Percentiles rank a stretch among this genome's conserved stretches.
phyloP scores from a whole-genome alignment of 2,888 invertebrate species.

The Melanophora roralis region DNA sequence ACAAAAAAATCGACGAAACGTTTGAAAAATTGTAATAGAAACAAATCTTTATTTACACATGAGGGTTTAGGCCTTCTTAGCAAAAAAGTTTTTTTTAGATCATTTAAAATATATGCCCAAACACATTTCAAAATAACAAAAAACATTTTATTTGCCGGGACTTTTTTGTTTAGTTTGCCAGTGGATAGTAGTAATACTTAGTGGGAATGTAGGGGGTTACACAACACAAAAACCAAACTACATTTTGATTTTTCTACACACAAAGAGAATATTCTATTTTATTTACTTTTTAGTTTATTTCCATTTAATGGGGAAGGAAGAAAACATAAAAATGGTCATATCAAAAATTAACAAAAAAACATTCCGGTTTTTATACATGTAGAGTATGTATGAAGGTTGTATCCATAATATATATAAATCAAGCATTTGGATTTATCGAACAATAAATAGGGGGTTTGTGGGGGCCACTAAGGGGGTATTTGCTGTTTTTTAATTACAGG shows the following conservation, averaged over 20 bases:
- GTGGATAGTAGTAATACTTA: background rate
- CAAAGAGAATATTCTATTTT: slow-evolving; percentile 7
- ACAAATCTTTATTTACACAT: too few relatives aligned
- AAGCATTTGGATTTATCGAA: slow-evolving; percentile 47
- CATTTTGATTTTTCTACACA: slow-evolving; percentile 45
- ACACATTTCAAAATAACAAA: background rate
- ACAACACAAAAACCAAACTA: slow-evolving; percentile 61
- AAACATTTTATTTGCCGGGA: background rate
- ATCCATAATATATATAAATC: slow-evolving; percentile 16
- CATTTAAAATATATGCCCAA: background rate
- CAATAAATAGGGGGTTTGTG: slow-evolving; percentile 18
- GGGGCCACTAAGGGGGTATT: slow-evolving; percentile 23
- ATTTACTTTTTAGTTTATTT: background rate
- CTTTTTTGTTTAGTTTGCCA: background rate
- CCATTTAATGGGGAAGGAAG: background rate
- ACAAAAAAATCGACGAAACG: too few relatives aligned
- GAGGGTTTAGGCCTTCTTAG: too few relatives aligned
- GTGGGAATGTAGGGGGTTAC: slow-evolving; percentile 16
- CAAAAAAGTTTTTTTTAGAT: background rate
- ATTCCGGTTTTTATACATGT: slow-evolving; percentile 13
- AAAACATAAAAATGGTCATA: slow-evolving; percentile 23
- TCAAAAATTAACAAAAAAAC: slow-evolving; percentile 39
- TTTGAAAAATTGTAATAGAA: too few relatives aligned
- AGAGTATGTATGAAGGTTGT: too few relatives aligned
- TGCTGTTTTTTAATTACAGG: slow-evolving; percentile 26